Evolutionary conservation across 2,797 vertebrate species (phyloP).

Genomic region (Gadopsis marmoratus): DNA sequence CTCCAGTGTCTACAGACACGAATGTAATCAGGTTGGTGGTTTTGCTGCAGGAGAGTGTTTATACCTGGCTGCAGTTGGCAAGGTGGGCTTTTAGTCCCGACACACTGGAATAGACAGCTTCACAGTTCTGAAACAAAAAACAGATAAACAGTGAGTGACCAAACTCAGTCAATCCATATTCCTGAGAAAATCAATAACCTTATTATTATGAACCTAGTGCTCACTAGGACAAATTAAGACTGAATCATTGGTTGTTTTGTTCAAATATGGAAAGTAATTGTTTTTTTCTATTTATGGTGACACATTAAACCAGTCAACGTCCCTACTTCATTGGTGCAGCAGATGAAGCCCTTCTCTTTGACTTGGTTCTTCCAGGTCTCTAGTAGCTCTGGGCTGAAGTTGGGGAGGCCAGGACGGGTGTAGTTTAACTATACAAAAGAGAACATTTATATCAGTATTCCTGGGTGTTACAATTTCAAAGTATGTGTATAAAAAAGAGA

Average conservation of each 20-base stretch:
- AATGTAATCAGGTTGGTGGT: neutral
- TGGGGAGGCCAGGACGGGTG: slow-evolving; percentile 95
- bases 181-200: neutral
- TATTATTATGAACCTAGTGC: neutral
- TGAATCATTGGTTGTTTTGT: neutral
- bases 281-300: neutral
- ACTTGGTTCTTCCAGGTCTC: slow-evolving; percentile 96
- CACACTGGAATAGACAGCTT: slow-evolving; percentile 98
- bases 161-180: slow-evolving; percentile 4
- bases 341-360: slow-evolving; percentile 97
- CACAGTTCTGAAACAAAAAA: slow-evolving; percentile 88
- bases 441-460: slow-evolving; percentile 18
- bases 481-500: neutral
- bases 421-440: slow-evolving; percentile 91
- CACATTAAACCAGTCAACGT: neutral
- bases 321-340: slow-evolving; percentile 94
- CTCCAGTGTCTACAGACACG: neutral
- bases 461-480: neutral
- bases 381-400: slow-evolving; percentile 91
- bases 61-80: slow-evolving; percentile 97
- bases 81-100: slow-evolving; percentile 98
- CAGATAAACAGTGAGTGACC: slow-evolving; percentile 32
- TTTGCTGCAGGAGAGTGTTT: slow-evolving; percentile 31
- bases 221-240: neutral
- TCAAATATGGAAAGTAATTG: neutral